Evolutionary conservation across 2,797 vertebrate genomes (phyloP).

Genomic region (Pantherophis alleghaniensis): DNA sequence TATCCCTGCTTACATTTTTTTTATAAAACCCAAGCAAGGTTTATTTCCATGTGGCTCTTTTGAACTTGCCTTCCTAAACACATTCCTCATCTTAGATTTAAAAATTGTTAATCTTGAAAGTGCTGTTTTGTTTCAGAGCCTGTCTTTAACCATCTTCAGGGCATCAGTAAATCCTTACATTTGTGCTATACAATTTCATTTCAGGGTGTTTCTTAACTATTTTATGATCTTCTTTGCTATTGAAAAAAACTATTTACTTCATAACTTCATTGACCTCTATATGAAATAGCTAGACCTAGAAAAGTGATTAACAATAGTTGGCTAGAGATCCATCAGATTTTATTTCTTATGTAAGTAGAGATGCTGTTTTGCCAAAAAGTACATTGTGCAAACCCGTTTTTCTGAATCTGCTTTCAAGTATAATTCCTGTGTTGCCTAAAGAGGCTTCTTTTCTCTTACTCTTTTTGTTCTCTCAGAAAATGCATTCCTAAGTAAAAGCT

Average conservation of each 20-base stretch:
- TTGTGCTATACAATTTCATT: not conserved
- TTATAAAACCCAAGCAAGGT: not conserved
- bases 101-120: not conserved
- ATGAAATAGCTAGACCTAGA: not conserved
- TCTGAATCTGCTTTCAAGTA: not conserved
- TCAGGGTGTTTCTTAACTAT: not conserved
- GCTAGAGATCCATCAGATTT: slow-evolving; percentile 12
- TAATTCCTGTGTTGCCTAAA: not conserved
- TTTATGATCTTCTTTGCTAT: not conserved
- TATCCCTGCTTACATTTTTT: not conserved
- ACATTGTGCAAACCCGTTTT: not conserved
- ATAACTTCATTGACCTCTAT: not conserved
- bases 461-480: slow-evolving; percentile 10
- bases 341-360: not conserved
- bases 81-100: not conserved
- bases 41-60: not conserved
- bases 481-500: slow-evolving; percentile 14
- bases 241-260: not conserved
- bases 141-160: not conserved
- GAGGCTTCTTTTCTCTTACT: not conserved
- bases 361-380: not conserved
- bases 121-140: not conserved
- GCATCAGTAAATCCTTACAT: not conserved
- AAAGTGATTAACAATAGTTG: not conserved
- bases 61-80: not conserved